Evolutionary conservation across 2,888 invertebrate species (phyloP).

Genomic region (Melipona beecheii): DNA sequence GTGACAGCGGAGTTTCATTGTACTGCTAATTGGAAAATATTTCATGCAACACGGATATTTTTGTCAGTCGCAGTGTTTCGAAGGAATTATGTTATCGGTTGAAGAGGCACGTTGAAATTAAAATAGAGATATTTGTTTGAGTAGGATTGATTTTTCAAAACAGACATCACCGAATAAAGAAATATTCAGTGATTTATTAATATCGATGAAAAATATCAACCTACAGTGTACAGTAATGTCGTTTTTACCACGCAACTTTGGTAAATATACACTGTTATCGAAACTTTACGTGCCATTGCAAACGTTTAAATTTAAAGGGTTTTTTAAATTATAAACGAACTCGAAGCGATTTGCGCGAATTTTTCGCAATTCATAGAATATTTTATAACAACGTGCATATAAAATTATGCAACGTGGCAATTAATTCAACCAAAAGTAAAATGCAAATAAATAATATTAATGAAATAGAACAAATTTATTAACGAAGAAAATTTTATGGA

Average conservation of each 20-base stretch:
- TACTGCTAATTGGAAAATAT: not conserved
- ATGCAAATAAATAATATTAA: not conserved
- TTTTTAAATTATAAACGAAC: not conserved
- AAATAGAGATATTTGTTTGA: not conserved
- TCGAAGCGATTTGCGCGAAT: not conserved
- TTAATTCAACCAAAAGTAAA: not conserved
- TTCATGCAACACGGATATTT: not conserved
- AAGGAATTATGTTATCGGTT: not conserved
- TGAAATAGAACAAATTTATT: not conserved
- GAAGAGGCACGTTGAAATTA: not conserved
- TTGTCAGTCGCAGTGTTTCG: not conserved
- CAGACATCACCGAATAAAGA: not conserved
- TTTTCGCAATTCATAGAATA: not conserved
- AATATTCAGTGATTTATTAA: slow-evolving; percentile 11
- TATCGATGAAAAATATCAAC: not conserved
- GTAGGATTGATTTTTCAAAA: not conserved
- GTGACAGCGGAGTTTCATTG: not conserved
- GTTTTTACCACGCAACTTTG: not conserved
- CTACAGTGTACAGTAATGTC: not conserved
- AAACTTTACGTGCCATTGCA: not conserved
- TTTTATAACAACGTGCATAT: not conserved
- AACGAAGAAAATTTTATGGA: not conserved
- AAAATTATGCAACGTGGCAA: not conserved
- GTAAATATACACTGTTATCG: not conserved
- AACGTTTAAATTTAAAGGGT: not conserved